Percentiles rank a stretch among this genome's conserved stretches.
These are phyloP conservation scores for Porites lutea DNA, from an alignment of 64 coral and sea anemone genomes.

Conservation along the genomic window DNA sequence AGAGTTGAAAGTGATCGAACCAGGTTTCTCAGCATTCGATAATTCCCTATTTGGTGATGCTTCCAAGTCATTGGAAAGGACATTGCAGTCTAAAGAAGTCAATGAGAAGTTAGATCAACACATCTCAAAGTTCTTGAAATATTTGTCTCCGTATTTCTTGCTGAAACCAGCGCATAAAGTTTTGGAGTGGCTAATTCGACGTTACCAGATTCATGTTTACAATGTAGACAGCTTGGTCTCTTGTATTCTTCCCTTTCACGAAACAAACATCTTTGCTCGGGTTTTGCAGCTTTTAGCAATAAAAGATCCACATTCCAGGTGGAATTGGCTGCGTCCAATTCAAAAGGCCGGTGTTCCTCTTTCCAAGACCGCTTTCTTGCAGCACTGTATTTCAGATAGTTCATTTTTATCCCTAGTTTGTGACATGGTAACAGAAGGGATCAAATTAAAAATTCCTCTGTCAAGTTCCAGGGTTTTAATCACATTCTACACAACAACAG, in stretches of 20 bases:
- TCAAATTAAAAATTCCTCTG: constrained; percentile 46
- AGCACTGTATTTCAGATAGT: constrained; percentile 84
- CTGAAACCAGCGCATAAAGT: constrained; percentile 94
- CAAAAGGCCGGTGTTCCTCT: constrained; percentile 86
- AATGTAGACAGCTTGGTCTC: constrained; percentile 81
- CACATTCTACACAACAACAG: constrained; percentile 92
- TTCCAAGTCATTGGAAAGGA: constrained; percentile 83
- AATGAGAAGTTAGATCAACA: constrained; percentile 86
- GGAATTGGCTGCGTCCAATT: constrained; percentile 86
- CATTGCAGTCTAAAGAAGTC: constrained; percentile 81
- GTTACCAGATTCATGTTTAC: constrained; percentile 78
- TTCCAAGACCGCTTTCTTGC: constrained; percentile 77
- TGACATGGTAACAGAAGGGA: constrained; percentile 73
- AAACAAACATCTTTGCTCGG: constrained; percentile 93
- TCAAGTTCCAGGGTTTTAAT: constrained; percentile 85
- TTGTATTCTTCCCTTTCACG: constrained; percentile 91
- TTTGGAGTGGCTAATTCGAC: constrained; percentile 95
- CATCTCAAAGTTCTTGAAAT: constrained; percentile 75
- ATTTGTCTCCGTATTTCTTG: constrained; percentile 94
- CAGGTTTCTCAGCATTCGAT: constrained; percentile 67
- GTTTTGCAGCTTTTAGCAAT: constrained; percentile 86
- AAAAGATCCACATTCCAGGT: constrained; percentile 76
- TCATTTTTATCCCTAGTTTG: constrained; percentile 75
- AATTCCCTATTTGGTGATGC: constrained; percentile 84
- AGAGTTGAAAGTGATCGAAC: constrained; percentile 86